Conservation (phyloP, 2,113 vertebrate genomes). For the Passer domesticus region DNA sequence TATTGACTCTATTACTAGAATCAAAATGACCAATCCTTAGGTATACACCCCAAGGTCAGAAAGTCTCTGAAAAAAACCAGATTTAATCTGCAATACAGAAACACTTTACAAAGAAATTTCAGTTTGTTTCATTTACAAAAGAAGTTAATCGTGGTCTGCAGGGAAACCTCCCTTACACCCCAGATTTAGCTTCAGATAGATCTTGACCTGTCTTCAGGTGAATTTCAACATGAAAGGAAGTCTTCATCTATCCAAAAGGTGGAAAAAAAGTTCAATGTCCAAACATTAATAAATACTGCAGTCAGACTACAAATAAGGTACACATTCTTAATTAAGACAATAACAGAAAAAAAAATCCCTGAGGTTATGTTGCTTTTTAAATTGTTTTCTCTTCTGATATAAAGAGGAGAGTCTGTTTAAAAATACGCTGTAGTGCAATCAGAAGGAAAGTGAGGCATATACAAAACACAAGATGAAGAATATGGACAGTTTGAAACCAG, state of each 20-base stretch:
- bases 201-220: background rate
- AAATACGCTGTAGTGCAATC: background rate
- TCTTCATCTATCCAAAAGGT: background rate
- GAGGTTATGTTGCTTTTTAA: background rate
- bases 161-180: background rate
- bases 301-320: background rate
- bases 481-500: background rate
- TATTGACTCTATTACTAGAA: background rate
- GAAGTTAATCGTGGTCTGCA: background rate
- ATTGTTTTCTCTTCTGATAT: background rate
- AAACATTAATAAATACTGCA: background rate
- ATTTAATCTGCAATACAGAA: background rate
- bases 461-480: background rate
- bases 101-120: background rate
- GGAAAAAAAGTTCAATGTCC: background rate
- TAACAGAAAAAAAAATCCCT: background rate
- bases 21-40: background rate
- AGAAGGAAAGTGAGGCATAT: background rate
- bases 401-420: background rate
- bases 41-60: background rate
- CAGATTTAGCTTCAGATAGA: background rate
- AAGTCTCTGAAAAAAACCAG: background rate
- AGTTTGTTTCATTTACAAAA: background rate
- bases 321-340: background rate
- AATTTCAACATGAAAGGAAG: background rate